Base-by-base conservation (phyloP, 2,888 invertebrate species). In the Machimus rusticus region DNA sequence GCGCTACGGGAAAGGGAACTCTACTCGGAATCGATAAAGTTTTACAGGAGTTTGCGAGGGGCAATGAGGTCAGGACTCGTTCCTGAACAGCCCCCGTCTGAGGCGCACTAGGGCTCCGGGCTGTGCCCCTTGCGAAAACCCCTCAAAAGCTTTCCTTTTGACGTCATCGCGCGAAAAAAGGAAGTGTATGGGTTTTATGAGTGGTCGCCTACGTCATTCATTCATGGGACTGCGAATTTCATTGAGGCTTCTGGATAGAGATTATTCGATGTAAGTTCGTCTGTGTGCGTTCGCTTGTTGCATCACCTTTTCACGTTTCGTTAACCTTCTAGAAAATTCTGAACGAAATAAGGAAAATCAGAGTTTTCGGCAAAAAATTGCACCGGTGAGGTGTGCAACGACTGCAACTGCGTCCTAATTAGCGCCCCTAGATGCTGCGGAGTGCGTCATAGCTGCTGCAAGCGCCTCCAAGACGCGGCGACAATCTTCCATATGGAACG, bases 291-390 rank as follows among this genome's bases (percentile, higher is more conserved):
- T 57, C 51, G 74, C 85, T 74, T 85, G 85, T 85, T 85, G 85
- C 85, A 85, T 85, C 23, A 37, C 76, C 31, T 66, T 74, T 85
- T 1, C 19, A 74, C 34, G 74, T 85, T 85, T 85, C 85, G 85
- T 85, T 85, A 85, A 85, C 85, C 85, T 85, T 85, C 85, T 85
- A 8, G 85, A 85, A 39, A 74, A 12, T 74, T 85, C 85, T 85
- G 46, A 43, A 85, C 43, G 85, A 57, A 82, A 34, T 14, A 5
- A 37, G 39, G 82, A 66, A 81, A 81, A 57, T 16, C 76, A 14
- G 66, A 28, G 14, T n/a, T 23, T 14, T 28, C 14, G 23, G 28
- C 23, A 23, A 66, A 57, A 66, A 66, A 66, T 28, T 66, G 12
- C 8, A 51, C 51, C 51, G 51, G 19, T 1, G 5, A 51, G 51